Base-by-base conservation (phyloP, 2,113 vertebrate genomes). In the Rattus rattus region DNA sequence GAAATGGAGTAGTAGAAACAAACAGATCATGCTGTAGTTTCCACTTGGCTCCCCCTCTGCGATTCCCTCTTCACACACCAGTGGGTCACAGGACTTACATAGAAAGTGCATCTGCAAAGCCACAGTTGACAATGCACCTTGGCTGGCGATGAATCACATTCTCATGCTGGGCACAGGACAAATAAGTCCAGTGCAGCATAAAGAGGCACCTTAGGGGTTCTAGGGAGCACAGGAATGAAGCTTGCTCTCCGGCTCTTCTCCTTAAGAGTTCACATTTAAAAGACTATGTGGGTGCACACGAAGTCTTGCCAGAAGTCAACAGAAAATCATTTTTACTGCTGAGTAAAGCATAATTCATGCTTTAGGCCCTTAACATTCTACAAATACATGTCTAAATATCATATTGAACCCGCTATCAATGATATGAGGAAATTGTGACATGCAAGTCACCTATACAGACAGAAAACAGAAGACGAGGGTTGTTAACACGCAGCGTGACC, bases 1-100 rank as follows among this genome's bases (percentile, higher is more conserved):
- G 86, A 92, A 97, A 97, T 13, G 94, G 79, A 96, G 81, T 97
- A 73, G 67, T 92, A 28, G 61, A 95, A 90, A 87, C 90, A 92
- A 94, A 96, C 95, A 94, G 94, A 77, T 94, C 90, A 93, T 52
- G 76, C 83, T 2, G 0, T 28, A 96, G 92, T 97, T 95, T 96
- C 73, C n/a, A 94, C 89, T 90, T 49, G 85, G n/a, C 75, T 94
- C 75, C 39, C 47, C 39, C 33, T 67, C 20, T 61, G 96, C 76
- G 39, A 61, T 95, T 84, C 9, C 73, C 16, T 12, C 79, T 96
- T 89, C 87, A 96, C 47, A 90, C 59, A 87, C 39, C 70, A 92
- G 72, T 20, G 47, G 95, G 54, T 88, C 72, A 47, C 6, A 85
- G 56, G 33, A 84, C 84, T 69, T 36, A 73, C 26, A 16, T 0